Percentiles rank a stretch among this genome's conserved stretches.
phyloP scores from a whole-genome alignment of 2,113 vertebrate species.

The Phyllostomus hastatus region DNA sequence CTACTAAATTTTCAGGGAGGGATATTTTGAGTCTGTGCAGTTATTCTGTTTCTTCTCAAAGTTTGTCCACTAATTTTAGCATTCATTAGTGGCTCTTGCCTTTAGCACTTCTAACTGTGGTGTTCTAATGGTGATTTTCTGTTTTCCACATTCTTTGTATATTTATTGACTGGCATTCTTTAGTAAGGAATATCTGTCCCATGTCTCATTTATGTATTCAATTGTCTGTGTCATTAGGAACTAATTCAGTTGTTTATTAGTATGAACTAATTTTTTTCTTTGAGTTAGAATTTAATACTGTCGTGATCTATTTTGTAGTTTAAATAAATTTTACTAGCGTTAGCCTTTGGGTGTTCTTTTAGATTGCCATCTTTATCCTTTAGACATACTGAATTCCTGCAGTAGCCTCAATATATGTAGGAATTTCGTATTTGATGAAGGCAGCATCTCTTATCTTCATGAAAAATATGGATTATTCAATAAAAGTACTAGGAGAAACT shows the following conservation, averaged over 20 bases:
- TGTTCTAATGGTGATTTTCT: not conserved
- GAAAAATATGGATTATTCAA: not conserved
- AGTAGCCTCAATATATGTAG: not conserved
- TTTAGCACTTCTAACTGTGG: not conserved
- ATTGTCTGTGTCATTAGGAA: not conserved
- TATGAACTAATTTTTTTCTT: not conserved
- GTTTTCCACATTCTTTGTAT: not conserved
- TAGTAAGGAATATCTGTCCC: not conserved
- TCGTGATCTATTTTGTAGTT: not conserved
- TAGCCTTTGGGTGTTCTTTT: not conserved
- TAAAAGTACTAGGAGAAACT: not conserved
- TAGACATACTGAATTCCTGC: not conserved
- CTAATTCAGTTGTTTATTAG: not conserved
- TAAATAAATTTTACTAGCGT: not conserved
- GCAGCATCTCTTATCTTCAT: not conserved
- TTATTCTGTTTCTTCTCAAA: not conserved
- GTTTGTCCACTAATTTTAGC: not conserved
- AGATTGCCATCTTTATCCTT: not conserved
- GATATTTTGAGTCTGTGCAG: not conserved
- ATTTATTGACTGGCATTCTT: not conserved
- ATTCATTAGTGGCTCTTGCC: not conserved
- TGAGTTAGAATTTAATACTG: not conserved
- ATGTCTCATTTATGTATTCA: not conserved
- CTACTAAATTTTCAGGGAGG: not conserved
- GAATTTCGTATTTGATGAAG: conserved; percentile 15